Percentiles rank a stretch among this genome's conserved stretches.
These are phyloP conservation scores for Eospalax fontanierii DNA, from an alignment of 2,797 vertebrate genomes.

Conservation along the genomic window DNA sequence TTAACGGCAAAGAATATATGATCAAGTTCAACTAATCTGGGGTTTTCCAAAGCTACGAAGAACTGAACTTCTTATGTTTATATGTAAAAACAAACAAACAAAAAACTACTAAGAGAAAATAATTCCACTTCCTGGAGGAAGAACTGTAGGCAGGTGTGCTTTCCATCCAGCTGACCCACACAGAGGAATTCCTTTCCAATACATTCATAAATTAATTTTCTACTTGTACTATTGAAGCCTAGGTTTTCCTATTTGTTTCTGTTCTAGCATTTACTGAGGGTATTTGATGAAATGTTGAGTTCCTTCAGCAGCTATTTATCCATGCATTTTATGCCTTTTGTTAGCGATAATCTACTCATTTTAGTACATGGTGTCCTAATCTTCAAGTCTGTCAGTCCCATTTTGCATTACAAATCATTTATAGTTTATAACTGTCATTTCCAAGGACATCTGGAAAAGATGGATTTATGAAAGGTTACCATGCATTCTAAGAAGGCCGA, in stretches of 20 bases:
- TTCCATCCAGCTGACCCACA: conserved; percentile 46
- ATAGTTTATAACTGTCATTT: conserved; percentile 93
- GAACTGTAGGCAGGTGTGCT: conserved; percentile 12
- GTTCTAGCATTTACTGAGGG: conserved; percentile 73
- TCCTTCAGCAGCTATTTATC: conserved; percentile 86
- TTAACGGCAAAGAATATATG: conserved; percentile 5
- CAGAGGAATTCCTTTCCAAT: conserved; percentile 68
- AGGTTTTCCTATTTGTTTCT: conserved; percentile 52
- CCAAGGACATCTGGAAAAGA: conserved; percentile 96
- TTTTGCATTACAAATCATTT: conserved; percentile 98
- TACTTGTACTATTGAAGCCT: conserved; percentile 60
- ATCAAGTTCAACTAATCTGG: conserved; percentile 42
- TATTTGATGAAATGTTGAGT: conserved; percentile 83
- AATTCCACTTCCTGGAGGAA: conserved; percentile 43
- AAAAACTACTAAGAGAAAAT: conserved; percentile 4
- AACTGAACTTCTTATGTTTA: conserved; percentile 27
- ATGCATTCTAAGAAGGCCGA: conserved; percentile 89
- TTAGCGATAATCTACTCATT: conserved; percentile 89
- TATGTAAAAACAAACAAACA: too few species aligned
- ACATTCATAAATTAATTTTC: conserved; percentile 67
- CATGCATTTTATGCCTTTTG: conserved; percentile 89
- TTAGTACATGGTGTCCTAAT: conserved; percentile 89
- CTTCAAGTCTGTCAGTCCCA: conserved; percentile 92
- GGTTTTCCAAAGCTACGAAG: conserved; percentile 66
- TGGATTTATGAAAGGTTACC: conserved; percentile 97